Evolutionary conservation across 2,113 vertebrate genomes (phyloP).

Genomic region (Chaenocephalus aceratus): DNA sequence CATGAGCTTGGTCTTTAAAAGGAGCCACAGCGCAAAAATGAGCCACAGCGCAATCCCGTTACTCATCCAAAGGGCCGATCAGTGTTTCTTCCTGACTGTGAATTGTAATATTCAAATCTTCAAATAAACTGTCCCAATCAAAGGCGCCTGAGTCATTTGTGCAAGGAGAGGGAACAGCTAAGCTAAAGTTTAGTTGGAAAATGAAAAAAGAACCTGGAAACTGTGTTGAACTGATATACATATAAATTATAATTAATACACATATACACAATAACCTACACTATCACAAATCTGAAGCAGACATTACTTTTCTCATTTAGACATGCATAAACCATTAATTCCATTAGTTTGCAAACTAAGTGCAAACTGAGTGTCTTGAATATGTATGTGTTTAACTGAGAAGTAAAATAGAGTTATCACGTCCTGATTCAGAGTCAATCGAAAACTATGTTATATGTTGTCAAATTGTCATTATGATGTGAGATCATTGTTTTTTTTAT

Average conservation of each 20-base stretch:
- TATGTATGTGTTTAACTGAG: background rate
- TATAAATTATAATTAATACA: background rate
- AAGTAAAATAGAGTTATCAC: background rate
- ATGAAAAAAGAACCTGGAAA: slow-evolving; percentile 5
- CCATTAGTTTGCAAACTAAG: background rate
- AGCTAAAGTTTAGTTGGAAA: slow-evolving; percentile 21
- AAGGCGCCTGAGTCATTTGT: background rate
- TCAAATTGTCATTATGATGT: slow-evolving; percentile 18
- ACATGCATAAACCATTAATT: background rate
- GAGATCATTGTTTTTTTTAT: background rate
- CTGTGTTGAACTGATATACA: slow-evolving; percentile 3
- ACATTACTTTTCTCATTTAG: slow-evolving; percentile 1
- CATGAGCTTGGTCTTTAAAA: slow-evolving; percentile 25
- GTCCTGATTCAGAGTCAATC: slow-evolving; percentile 3
- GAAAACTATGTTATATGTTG: background rate
- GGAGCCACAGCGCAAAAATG: slow-evolving; percentile 41
- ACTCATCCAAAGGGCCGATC: slow-evolving; percentile 27
- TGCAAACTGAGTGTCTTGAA: background rate
- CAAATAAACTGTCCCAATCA: slow-evolving; percentile 35
- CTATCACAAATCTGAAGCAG: slow-evolving; percentile 5
- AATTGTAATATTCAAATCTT: slow-evolving; percentile 41
- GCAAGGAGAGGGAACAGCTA: slow-evolving; percentile 15
- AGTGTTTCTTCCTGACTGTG: slow-evolving; percentile 24
- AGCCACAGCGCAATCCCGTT: slow-evolving; percentile 42
- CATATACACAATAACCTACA: background rate